Conservation (phyloP, 2,888 invertebrate species). For the Argyra leucocephala region DNA sequence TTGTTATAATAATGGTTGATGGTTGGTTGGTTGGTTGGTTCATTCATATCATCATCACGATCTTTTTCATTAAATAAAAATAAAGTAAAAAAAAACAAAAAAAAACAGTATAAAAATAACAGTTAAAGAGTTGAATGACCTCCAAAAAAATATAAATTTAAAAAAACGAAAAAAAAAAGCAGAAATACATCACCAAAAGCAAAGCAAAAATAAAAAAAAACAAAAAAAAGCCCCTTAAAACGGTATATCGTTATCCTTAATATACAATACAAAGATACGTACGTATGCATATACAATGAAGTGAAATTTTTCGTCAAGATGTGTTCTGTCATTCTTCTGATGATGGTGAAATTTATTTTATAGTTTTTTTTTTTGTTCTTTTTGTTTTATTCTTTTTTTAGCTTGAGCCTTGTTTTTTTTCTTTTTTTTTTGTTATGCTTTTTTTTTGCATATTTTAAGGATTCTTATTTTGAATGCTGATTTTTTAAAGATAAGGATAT, state of each 20-base stretch:
- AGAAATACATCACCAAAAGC: too few relatives aligned
- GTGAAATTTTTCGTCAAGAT: too few relatives aligned
- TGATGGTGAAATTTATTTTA: too few relatives aligned
- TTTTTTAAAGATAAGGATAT: not conserved
- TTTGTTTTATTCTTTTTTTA: too few relatives aligned
- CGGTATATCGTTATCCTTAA: not conserved
- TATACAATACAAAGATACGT: too few relatives aligned
- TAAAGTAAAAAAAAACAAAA: too few relatives aligned
- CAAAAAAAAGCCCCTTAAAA: not conserved
- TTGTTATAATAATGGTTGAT: not conserved
- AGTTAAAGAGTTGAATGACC: not conserved
- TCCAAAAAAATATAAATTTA: not conserved
- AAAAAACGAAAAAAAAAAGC: too few relatives aligned
- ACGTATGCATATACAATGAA: too few relatives aligned
- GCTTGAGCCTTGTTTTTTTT: not conserved
- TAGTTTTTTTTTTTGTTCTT: too few relatives aligned
- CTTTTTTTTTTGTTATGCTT: not conserved
- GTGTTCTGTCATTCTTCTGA: too few relatives aligned
- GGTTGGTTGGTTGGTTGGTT: not conserved
- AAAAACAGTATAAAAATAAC: not conserved
- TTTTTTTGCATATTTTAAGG: not conserved
- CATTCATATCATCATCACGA: constrained; percentile 1
- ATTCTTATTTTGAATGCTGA: not conserved
- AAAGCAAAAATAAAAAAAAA: too few relatives aligned
- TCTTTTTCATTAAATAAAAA: not conserved